Percentiles rank a stretch among this genome's conserved stretches.
These are phyloP conservation scores for Erannis defoliaria DNA, from an alignment of 2,888 invertebrate species.

Conservation along the genomic window DNA sequence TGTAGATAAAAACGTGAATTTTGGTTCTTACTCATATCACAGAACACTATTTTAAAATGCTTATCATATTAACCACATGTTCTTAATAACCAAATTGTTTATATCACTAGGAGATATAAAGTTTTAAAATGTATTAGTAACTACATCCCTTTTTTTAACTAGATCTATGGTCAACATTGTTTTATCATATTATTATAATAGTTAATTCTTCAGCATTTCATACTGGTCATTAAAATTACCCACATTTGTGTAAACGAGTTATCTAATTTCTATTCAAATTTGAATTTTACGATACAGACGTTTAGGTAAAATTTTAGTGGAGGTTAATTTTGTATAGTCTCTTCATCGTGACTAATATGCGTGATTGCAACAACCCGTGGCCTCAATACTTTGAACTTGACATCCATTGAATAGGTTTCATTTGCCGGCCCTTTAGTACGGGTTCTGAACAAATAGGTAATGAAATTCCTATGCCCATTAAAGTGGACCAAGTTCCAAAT, in stretches of 20 bases:
- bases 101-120: not conserved
- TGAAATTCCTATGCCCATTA: not conserved
- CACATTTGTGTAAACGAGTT: conserved; percentile 19
- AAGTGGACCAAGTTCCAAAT: no score
- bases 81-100: not conserved
- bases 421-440: conserved; percentile 41
- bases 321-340: conserved; percentile 30
- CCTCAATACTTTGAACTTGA: conserved; percentile 75
- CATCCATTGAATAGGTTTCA: conserved; percentile 61
- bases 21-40: conserved; percentile 3
- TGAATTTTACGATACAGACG: conserved; percentile 5
- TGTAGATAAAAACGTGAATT: conserved; percentile 29
- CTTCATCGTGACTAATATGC: conserved; percentile 61
- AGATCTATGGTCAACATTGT: not conserved
- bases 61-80: not conserved
- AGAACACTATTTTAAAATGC: not conserved
- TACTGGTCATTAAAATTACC: conserved; percentile 19
- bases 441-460: conserved; percentile 25
- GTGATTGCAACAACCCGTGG: conserved; percentile 62
- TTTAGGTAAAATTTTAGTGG: conserved; percentile 12
- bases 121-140: not conserved
- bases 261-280: conserved; percentile 9
- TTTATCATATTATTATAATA: not conserved
- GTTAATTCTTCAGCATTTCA: conserved; percentile 14
- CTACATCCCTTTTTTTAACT: no score